Evolutionary conservation across 2,888 invertebrate species (phyloP).

Genomic region (Coecobrya sp.): DNA sequence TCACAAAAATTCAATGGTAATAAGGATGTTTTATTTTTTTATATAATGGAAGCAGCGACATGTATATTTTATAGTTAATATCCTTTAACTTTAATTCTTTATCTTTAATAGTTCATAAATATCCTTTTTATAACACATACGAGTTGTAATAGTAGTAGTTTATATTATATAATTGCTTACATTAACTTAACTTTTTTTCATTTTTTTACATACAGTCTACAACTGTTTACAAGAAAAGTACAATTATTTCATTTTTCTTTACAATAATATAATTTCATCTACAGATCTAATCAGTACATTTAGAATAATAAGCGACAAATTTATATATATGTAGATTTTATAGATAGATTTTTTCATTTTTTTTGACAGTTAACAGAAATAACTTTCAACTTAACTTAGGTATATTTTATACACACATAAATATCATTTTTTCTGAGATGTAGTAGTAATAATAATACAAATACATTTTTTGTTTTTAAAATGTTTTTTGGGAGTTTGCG

Average conservation of each 20-base stretch:
- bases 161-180: not conserved
- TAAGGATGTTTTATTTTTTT: constrained; percentile 41
- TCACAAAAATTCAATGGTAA: constrained; percentile 7
- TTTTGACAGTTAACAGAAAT: no score
- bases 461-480: constrained; percentile 13
- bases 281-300: constrained; percentile 59
- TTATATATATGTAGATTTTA: not conserved
- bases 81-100: not conserved
- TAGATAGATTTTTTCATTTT: no score
- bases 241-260: not conserved
- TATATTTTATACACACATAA: not conserved
- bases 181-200: not conserved
- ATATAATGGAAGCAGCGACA: constrained; percentile 62
- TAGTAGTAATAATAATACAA: not conserved
- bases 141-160: not conserved
- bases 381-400: not conserved
- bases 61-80: no score
- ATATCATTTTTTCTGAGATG: constrained; percentile 6
- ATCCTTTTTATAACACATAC: not conserved
- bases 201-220: not conserved
- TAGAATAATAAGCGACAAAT: constrained; percentile 6
- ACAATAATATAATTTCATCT: constrained; percentile 9
- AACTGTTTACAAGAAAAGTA: constrained; percentile 10
- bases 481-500: not conserved
- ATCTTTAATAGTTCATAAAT: constrained; percentile 10